phyloP scores from a whole-genome alignment of 2,888 invertebrate genomes.

The Drosophila hamatofila region DNA sequence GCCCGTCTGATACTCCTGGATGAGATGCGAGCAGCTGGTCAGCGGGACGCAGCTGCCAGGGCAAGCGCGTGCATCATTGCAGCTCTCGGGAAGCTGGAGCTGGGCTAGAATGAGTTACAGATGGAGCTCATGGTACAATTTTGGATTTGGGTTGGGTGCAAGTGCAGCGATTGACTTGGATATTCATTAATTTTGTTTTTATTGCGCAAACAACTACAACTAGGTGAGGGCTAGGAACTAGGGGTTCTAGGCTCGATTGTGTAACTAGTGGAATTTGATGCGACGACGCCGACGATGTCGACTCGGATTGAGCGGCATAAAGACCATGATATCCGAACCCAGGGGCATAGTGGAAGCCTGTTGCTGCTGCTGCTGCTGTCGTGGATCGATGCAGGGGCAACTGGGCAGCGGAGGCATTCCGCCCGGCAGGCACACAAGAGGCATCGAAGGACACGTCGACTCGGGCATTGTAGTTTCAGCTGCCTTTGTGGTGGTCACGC shows the following conservation, averaged over 20 bases:
- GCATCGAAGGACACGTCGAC: constrained; percentile 69
- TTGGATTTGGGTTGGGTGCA: constrained; percentile 4
- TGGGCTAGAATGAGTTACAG: constrained; percentile 64
- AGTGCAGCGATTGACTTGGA: constrained; percentile 11
- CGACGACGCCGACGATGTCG: constrained; percentile 64
- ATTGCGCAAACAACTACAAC: constrained; percentile 45
- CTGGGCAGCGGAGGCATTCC: constrained; percentile 78
- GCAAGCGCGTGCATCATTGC: constrained; percentile 86
- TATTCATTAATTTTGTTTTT: constrained; percentile 10
- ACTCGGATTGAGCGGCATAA: constrained; percentile 64
- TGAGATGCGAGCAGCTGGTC: constrained; percentile 86
- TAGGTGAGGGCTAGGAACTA: not conserved
- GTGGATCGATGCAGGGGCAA: constrained; percentile 85
- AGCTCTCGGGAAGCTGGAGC: constrained; percentile 66
- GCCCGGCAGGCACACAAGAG: constrained; percentile 80
- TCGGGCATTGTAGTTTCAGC: constrained; percentile 45
- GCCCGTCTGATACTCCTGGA: constrained; percentile 81
- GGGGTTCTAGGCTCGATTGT: not conserved
- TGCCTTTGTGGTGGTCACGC: constrained; percentile 18
- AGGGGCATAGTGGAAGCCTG: constrained; percentile 12
- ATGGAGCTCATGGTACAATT: constrained; percentile 23
- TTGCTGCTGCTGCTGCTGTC: constrained; percentile 22
- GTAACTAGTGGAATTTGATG: constrained; percentile 15
- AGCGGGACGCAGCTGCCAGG: constrained; percentile 87
- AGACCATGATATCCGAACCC: constrained; percentile 79